phyloP scores from a whole-genome alignment of 2,797 vertebrate species.

The Acrossocheilus fasciatus region DNA sequence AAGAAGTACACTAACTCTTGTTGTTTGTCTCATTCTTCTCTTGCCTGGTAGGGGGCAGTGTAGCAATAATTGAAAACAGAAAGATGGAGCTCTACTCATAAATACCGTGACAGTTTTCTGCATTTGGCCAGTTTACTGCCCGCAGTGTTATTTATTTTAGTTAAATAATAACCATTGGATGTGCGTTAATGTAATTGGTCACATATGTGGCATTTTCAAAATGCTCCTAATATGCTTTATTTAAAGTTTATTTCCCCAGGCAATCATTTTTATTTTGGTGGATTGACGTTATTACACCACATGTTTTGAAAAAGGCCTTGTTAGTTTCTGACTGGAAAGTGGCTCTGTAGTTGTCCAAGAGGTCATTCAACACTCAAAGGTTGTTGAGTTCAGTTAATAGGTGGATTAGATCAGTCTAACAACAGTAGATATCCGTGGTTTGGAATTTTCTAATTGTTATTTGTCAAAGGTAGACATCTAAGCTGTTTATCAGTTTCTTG shows the following conservation, averaged over 20 bases:
- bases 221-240: background rate
- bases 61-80: background rate
- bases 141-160: background rate
- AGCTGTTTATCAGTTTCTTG: conserved; percentile 11
- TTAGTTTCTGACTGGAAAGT: conserved; percentile 8
- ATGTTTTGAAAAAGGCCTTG: background rate
- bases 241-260: background rate
- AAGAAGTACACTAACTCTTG: conserved; percentile 44
- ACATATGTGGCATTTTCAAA: conserved; percentile 25
- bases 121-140: background rate
- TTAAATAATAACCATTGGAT: conserved; percentile 9
- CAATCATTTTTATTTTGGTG: background rate
- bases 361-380: background rate
- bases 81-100: conserved; percentile 12
- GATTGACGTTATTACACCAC: background rate
- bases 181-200: background rate
- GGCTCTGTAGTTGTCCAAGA: background rate
- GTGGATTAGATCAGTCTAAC: conserved; percentile 4
- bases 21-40: conserved; percentile 24
- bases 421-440: background rate
- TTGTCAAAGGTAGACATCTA: background rate
- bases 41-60: conserved; percentile 7
- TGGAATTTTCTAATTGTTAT: background rate
- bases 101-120: background rate
- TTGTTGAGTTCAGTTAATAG: background rate